Percentiles rank a stretch among this genome's conserved stretches.
phyloP scores from a whole-genome alignment of 2,888 invertebrate species.

The Perizoma affinitatum region DNA sequence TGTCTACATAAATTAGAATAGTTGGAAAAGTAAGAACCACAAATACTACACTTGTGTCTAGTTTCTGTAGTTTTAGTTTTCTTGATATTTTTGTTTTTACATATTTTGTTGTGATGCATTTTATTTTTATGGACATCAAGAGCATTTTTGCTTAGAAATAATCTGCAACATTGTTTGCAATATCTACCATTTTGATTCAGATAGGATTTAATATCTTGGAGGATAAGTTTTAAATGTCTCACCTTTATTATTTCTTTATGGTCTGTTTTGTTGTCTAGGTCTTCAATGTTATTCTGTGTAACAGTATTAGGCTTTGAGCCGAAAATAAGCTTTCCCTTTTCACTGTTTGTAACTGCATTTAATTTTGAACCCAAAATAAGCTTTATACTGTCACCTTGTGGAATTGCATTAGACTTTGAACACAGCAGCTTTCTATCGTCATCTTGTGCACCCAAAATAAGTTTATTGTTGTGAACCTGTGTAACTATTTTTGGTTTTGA shows the following conservation, averaged over 20 bases:
- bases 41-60: slow-evolving; percentile 33
- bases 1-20: slow-evolving; percentile 45
- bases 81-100: slow-evolving; percentile 7
- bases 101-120: slow-evolving; percentile 30
- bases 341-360: slow-evolving; percentile 19
- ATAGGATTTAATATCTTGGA: slow-evolving; percentile 53
- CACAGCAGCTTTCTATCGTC: too few relatives aligned
- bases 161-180: slow-evolving; percentile 60
- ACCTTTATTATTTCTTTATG: neutral
- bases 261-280: neutral
- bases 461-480: slow-evolving; percentile 12
- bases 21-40: slow-evolving; percentile 39
- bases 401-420: slow-evolving; percentile 46
- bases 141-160: slow-evolving; percentile 52
- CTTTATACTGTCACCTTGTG: slow-evolving; percentile 7
- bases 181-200: slow-evolving; percentile 55
- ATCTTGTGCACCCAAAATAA: slow-evolving; percentile 45
- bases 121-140: slow-evolving; percentile 44
- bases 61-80: neutral
- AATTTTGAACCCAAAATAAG: slow-evolving; percentile 57
- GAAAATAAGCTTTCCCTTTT: slow-evolving; percentile 41
- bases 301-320: slow-evolving; percentile 52
- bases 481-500: slow-evolving; percentile 47
- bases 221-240: slow-evolving; percentile 40
- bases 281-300: slow-evolving; percentile 10